Conservation (phyloP, 2,797 vertebrate species). For the Mormyrus proboscirostris region DNA sequence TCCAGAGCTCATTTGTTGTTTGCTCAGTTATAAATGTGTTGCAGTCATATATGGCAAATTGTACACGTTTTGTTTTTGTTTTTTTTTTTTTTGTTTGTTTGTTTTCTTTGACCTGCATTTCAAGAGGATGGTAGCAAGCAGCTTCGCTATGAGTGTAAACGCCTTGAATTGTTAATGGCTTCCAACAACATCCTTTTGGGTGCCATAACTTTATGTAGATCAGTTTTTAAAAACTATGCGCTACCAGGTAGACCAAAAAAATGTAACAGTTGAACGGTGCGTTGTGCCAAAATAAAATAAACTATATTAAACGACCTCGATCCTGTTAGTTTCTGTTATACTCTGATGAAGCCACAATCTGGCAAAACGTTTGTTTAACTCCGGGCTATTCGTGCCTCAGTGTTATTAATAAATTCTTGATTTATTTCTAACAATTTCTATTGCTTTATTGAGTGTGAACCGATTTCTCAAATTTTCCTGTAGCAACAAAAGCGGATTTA, state of each 20-base stretch:
- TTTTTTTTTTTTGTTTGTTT: neutral
- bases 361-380: neutral
- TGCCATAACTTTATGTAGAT: neutral
- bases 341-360: constrained; percentile 2
- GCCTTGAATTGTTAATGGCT: constrained; percentile 13
- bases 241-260: constrained; percentile 7
- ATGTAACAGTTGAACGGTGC: constrained; percentile 14
- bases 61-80: neutral
- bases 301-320: constrained; percentile 10
- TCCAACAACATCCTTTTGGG: neutral
- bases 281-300: constrained; percentile 17
- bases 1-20: neutral
- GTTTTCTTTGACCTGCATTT: neutral
- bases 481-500: neutral
- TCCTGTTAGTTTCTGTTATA: constrained; percentile 15
- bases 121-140: neutral
- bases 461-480: neutral
- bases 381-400: neutral
- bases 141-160: constrained; percentile 1
- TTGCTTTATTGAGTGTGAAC: constrained; percentile 13
- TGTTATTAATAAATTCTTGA: constrained; percentile 11
- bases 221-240: constrained; percentile 13
- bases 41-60: constrained; percentile 5
- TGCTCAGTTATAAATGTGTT: constrained; percentile 7
- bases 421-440: constrained; percentile 13